Evolutionary conservation across 2,113 vertebrate species (phyloP).

Genomic region (Atherinomorus stipes): DNA sequence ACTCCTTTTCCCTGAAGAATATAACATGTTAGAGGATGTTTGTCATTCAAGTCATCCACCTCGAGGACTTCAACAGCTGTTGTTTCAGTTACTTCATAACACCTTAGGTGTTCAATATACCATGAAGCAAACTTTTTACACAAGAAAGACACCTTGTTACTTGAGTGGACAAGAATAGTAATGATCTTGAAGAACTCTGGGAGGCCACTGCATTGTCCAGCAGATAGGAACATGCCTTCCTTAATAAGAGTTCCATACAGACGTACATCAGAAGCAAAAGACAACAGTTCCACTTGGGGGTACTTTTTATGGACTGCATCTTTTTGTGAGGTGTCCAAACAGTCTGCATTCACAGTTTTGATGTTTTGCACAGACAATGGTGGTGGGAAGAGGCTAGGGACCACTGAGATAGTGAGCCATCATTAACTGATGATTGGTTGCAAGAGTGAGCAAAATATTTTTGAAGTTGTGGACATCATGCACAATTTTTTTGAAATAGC

Average conservation of each 20-base stretch:
- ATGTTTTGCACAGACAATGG: too few relatives aligned
- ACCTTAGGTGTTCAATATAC: background rate
- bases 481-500: conserved; percentile 32
- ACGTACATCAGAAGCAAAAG: background rate
- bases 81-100: background rate
- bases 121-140: background rate
- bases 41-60: background rate
- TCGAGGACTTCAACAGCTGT: background rate
- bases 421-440: too few relatives aligned
- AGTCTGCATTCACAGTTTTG: too few relatives aligned
- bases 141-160: too few relatives aligned
- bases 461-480: conserved; percentile 8
- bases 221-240: background rate
- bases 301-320: background rate
- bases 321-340: too few relatives aligned
- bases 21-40: background rate
- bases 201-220: background rate
- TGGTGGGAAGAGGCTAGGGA: too few relatives aligned
- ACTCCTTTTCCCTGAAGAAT: too few relatives aligned
- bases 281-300: background rate
- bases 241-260: background rate
- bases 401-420: too few relatives aligned
- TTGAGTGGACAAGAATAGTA: too few relatives aligned
- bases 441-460: background rate
- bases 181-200: background rate